These are phyloP conservation scores for Microtus oregoni DNA, from an alignment of 2,113 vertebrate genomes.

Conservation along the genomic window DNA sequence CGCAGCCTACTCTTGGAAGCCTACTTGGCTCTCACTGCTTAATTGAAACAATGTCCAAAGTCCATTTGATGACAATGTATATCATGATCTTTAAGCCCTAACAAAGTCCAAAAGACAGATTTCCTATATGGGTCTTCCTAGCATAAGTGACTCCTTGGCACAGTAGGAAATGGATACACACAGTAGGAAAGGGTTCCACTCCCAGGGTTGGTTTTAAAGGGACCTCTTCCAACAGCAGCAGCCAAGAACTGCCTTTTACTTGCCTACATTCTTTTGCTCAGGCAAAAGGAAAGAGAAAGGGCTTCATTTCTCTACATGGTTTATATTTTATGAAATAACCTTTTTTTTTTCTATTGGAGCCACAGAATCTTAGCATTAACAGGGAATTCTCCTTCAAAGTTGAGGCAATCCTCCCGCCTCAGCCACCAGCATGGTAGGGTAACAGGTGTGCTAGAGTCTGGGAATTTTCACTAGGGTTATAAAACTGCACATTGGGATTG, in stretches of 20 bases:
- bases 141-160: not conserved
- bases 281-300: not conserved
- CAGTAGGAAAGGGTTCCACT: not conserved
- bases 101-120: conserved; percentile 4
- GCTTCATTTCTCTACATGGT: not conserved
- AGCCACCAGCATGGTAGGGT: not conserved
- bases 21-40: not conserved
- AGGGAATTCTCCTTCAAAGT: not conserved
- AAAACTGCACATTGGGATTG: not conserved
- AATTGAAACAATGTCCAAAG: not conserved
- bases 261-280: not conserved
- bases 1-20: not conserved
- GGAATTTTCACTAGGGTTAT: not conserved
- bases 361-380: not conserved
- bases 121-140: not conserved
- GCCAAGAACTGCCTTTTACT: conserved; percentile 3
- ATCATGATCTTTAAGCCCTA: not conserved
- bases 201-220: not conserved
- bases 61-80: conserved; percentile 10
- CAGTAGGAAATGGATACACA: conserved; percentile 18
- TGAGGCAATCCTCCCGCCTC: not conserved
- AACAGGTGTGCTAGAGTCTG: not conserved
- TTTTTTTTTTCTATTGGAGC: not conserved
- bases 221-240: not conserved
- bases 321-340: not conserved